These are phyloP conservation scores for Theocolax elegans DNA, from an alignment of 1,140 invertebrate genomes.

Conservation along the genomic window DNA sequence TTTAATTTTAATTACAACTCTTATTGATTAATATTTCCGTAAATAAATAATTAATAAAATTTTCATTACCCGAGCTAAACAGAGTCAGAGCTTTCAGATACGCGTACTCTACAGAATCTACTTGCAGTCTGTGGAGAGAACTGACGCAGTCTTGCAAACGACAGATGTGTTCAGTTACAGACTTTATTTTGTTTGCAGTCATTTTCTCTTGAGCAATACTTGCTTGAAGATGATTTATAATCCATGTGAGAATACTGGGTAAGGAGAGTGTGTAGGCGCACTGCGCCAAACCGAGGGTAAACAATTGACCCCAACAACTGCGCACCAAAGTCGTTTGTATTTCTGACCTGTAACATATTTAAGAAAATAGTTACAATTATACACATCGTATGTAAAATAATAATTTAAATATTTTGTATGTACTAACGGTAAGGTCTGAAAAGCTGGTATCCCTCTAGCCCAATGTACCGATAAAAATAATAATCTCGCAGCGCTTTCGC, in stretches of 20 bases:
- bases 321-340: constrained; percentile 85
- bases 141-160: constrained; percentile 86
- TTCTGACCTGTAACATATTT: constrained; percentile 76
- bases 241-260: constrained; percentile 83
- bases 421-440: constrained; percentile 80
- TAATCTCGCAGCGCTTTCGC: constrained; percentile 89
- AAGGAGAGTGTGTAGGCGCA: constrained; percentile 84
- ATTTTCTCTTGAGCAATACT: constrained; percentile 79
- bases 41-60: too few species aligned
- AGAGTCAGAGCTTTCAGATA: constrained; percentile 90
- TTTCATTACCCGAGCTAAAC: constrained; percentile 75
- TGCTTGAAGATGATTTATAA: constrained; percentile 77
- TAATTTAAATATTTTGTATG: constrained; percentile 21
- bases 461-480: constrained; percentile 91
- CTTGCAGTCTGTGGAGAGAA: constrained; percentile 78
- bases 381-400: not conserved
- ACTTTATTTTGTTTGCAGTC: constrained; percentile 78
- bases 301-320: constrained; percentile 92
- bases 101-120: constrained; percentile 87
- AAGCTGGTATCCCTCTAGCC: constrained; percentile 84
- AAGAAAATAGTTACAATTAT: constrained; percentile 5
- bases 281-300: constrained; percentile 91
- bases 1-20: not conserved
- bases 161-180: constrained; percentile 84
- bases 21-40: too few species aligned